Conservation (phyloP, 2,797 vertebrate species). For the Emys orbicularis region DNA sequence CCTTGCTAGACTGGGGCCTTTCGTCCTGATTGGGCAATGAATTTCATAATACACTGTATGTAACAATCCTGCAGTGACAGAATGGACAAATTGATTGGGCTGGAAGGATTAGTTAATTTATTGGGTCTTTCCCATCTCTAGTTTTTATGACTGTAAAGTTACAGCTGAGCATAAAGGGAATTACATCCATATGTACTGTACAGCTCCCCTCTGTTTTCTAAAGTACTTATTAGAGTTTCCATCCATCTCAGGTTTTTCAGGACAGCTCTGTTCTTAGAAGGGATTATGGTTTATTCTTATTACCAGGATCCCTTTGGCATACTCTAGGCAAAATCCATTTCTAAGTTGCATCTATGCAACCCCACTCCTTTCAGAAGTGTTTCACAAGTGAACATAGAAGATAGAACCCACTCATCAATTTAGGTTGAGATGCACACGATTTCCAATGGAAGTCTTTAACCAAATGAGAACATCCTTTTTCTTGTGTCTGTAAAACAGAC, state of each 20-base stretch:
- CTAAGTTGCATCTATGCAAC: slow-evolving; percentile 61
- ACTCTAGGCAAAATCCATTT: slow-evolving; percentile 15
- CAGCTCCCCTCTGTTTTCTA: slow-evolving; percentile 50
- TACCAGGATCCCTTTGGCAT: slow-evolving; percentile 44
- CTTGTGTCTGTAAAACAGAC: slow-evolving; percentile 32
- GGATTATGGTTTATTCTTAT: slow-evolving; percentile 33
- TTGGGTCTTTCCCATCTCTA: slow-evolving; percentile 62
- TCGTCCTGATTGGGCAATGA: slow-evolving; percentile 5
- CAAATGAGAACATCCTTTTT: slow-evolving; percentile 30
- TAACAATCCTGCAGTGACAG: slow-evolving; percentile 67
- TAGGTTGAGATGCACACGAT: slow-evolving; percentile 44
- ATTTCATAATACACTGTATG: slow-evolving; percentile 22
- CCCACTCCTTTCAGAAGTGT: slow-evolving; percentile 2
- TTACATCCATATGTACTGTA: slow-evolving; percentile 65
- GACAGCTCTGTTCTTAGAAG: slow-evolving; percentile 60
- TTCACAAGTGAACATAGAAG: slow-evolving; percentile 30
- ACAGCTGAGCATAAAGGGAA: slow-evolving; percentile 56
- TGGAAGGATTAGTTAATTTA: slow-evolving; percentile 71
- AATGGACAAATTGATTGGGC: slow-evolving; percentile 69
- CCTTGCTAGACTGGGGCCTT: slow-evolving; percentile 45
- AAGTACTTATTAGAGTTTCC: slow-evolving; percentile 53
- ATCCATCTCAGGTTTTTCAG: slow-evolving; percentile 60
- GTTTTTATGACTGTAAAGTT: slow-evolving; percentile 73
- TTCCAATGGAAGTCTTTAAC: slow-evolving; percentile 38
- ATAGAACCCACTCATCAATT: slow-evolving; percentile 35